phyloP scores from a whole-genome alignment of 2,113 vertebrate species.

The Saimiri boliviensis region DNA sequence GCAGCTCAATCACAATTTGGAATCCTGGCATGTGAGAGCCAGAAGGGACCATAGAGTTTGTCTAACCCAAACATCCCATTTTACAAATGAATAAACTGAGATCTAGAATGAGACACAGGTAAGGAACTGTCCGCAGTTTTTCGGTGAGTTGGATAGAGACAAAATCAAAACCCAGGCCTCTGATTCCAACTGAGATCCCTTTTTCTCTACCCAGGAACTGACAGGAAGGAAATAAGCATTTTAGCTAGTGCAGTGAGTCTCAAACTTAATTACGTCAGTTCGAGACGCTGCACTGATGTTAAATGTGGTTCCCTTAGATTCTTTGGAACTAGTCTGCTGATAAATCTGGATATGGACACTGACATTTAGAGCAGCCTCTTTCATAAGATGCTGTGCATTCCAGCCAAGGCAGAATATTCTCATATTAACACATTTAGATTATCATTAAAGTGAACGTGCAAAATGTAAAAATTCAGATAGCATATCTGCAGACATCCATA shows the following conservation, averaged over 20 bases:
- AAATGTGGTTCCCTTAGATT: neutral
- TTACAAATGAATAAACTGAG: constrained; percentile 15
- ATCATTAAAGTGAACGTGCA: neutral
- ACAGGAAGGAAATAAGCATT: constrained; percentile 15
- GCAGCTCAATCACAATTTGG: neutral
- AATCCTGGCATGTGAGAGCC: neutral
- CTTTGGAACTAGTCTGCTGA: neutral
- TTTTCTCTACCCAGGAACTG: neutral
- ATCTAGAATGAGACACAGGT: neutral
- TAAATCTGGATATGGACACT: neutral
- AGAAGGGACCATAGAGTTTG: neutral
- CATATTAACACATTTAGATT: neutral
- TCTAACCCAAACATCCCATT: neutral
- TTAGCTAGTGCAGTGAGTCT: neutral
- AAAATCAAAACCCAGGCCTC: neutral
- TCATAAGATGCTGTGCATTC: neutral
- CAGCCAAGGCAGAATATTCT: neutral
- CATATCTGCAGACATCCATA: neutral
- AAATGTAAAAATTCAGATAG: neutral
- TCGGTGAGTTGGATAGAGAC: neutral
- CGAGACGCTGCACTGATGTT: neutral
- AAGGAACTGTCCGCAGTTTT: neutral
- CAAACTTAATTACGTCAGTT: neutral
- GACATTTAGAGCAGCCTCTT: neutral
- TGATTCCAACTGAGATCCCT: neutral